These are phyloP conservation scores for Catharus minimus DNA, from an alignment of 2,113 vertebrate genomes.

Conservation along the genomic window DNA sequence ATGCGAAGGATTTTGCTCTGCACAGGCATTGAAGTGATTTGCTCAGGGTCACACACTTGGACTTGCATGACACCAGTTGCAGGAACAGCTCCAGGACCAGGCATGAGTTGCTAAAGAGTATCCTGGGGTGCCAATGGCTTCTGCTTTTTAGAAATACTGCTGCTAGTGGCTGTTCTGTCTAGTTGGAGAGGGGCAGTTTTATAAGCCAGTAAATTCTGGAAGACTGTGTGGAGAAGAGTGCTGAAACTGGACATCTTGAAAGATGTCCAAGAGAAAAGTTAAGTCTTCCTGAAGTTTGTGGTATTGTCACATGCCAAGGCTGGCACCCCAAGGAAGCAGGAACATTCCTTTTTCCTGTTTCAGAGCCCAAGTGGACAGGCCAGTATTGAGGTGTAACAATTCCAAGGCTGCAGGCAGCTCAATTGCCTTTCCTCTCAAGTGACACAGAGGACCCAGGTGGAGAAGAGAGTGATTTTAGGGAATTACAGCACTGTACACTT, in stretches of 20 bases:
- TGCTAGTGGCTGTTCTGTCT: background rate
- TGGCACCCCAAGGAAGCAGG: background rate
- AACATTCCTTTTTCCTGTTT: background rate
- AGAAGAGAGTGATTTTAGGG: background rate
- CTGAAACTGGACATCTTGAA: background rate
- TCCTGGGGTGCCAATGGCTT: background rate
- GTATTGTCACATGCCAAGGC: background rate
- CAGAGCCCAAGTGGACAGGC: background rate
- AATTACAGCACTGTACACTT: background rate
- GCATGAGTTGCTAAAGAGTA: background rate
- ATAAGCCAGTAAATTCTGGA: background rate
- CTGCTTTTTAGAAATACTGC: background rate
- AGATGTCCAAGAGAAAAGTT: background rate
- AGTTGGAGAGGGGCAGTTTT: background rate
- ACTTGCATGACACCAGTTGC: background rate
- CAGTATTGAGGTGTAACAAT: background rate
- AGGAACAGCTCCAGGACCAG: background rate
- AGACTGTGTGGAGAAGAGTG: background rate
- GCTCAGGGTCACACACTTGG: background rate
- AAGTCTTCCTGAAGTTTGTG: background rate
- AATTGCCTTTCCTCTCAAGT: background rate
- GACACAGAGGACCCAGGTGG: background rate
- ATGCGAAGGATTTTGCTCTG: background rate
- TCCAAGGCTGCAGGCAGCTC: background rate
- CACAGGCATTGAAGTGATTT: background rate